These are phyloP conservation scores for Hyperopisus bebe DNA, from an alignment of 2,113 vertebrate genomes.

Conservation along the genomic window DNA sequence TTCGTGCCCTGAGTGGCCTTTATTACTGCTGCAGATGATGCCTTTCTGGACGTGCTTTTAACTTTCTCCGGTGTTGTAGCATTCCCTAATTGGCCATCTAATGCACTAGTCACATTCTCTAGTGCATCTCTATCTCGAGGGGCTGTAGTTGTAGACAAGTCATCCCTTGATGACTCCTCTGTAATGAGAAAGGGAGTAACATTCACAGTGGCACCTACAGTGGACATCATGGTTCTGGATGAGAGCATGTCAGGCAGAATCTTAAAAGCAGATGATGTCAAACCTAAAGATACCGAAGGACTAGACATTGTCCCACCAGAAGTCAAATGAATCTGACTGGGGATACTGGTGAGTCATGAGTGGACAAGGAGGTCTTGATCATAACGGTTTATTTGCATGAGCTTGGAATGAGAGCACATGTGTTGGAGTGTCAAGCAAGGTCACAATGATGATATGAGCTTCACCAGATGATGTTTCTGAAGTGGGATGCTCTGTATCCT, in stretches of 20 bases:
- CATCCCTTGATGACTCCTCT: conserved; percentile 49
- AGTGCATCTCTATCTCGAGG: conserved; percentile 54
- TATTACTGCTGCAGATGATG: conserved; percentile 40
- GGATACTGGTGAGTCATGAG: neutral
- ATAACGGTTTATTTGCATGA: neutral
- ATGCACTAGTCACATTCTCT: conserved; percentile 57
- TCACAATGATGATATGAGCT: neutral
- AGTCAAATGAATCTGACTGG: neutral
- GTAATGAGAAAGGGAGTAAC: conserved; percentile 45
- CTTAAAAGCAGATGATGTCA: conserved; percentile 21
- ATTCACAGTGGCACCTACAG: conserved; percentile 33
- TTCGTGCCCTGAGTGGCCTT: conserved; percentile 47
- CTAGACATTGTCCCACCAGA: neutral
- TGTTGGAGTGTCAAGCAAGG: neutral
- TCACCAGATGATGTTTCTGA: neutral
- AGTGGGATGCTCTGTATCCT: neutral
- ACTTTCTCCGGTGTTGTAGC: conserved; percentile 31
- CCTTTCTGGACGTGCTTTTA: conserved; percentile 48
- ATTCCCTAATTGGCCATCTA: conserved; percentile 42
- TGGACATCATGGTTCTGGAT: neutral
- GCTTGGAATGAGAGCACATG: neutral
- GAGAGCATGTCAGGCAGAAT: neutral
- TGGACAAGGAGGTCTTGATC: conserved; percentile 13
- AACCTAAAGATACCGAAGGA: conserved; percentile 19
- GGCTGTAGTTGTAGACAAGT: conserved; percentile 50